A percentile compares a stretch with the other conserved stretches of the same genome.
phyloP scores from a whole-genome alignment of 2,113 vertebrate genomes.

The Indicator indicator region DNA sequence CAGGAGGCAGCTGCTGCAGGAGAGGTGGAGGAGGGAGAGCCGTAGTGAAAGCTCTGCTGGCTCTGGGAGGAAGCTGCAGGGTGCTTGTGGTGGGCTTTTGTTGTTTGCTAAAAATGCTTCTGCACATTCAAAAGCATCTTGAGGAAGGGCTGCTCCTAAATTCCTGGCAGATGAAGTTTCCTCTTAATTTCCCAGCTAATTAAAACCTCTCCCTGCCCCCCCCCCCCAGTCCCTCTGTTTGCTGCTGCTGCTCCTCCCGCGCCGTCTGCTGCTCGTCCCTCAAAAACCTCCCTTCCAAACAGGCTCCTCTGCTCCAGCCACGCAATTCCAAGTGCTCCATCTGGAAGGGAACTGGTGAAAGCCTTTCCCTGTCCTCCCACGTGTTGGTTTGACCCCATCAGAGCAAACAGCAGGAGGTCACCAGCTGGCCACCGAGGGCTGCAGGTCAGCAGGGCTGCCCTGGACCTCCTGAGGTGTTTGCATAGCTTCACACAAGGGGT shows the following conservation, averaged over 20 bases:
- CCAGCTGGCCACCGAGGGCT: not conserved
- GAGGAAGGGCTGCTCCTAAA: not conserved
- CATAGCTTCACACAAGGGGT: too few species aligned
- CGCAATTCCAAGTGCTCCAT: too few species aligned
- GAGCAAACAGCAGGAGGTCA: not conserved
- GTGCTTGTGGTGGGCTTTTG: not conserved
- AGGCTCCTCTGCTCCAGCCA: not conserved
- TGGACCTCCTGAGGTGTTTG: not conserved
- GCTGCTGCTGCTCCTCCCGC: not conserved
- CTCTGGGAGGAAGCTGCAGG: not conserved
- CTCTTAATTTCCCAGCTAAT: not conserved
- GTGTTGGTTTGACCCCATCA: accelerated
- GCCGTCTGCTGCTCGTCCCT: not conserved
- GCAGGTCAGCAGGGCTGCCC: not conserved
- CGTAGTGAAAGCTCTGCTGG: not conserved
- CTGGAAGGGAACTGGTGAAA: not conserved
- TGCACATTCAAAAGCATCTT: not conserved
- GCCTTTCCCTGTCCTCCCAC: not conserved
- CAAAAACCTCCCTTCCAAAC: too few species aligned
- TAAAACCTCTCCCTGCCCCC: not conserved
- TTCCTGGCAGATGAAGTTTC: not conserved
- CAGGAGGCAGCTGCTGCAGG: not conserved
- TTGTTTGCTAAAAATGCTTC: slow-evolving; percentile 14
- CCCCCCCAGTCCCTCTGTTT: not conserved
- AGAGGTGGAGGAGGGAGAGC: not conserved